Evolutionary conservation across 2,888 invertebrate species (phyloP), one percentile per base, ranked within the genome.

Genomic region (Blomia tropicalis): DNA sequence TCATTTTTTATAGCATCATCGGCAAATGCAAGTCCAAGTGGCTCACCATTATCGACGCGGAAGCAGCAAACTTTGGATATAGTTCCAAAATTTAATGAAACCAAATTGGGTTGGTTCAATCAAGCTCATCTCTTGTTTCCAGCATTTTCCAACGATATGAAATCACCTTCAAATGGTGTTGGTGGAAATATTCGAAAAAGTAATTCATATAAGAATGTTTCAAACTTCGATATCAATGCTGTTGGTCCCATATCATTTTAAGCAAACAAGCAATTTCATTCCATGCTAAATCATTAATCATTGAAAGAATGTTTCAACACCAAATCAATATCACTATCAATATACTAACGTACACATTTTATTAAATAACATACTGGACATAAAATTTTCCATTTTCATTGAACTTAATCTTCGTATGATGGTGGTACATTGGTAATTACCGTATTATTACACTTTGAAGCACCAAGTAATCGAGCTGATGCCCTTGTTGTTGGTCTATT

Each of bases 141-240:
- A 1, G 7, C 36, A 36, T 36, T 36, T 17, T 36, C 36, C n/a
- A n/a, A n/a, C n/a, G 58, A 58, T 5, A 3, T 22, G 17, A 58
- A 58, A 32, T 11, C 41, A 3, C n/a, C 14, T 11, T 14, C 27
- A 19, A 32, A 58, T 17, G n/a, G n/a, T n/a, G n/a, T n/a, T n/a
- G n/a, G n/a, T n/a, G n/a, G n/a, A n/a, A n/a, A n/a, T 43, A 19
- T 59, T 5, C 23, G 43, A 17, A 43, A 44, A 44, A 59, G 27
- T 17, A 14, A 27, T 14, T 43, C 43, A 22, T 59, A 43, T 4
- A 59, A 59, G 43, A 59, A 59, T 27, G 59, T 59, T 4, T 59
- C 59, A 30, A 59, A 59, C n/a, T 59, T 59, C n/a, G 59, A 59
- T 27, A 59, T 59, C 41, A 59, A 59, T 30, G 59, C 59, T 17